Evolutionary conservation across 2,113 vertebrate species (phyloP), one percentile per base, ranked within the genome.

Genomic region (Cyanoderma ruficeps): DNA sequence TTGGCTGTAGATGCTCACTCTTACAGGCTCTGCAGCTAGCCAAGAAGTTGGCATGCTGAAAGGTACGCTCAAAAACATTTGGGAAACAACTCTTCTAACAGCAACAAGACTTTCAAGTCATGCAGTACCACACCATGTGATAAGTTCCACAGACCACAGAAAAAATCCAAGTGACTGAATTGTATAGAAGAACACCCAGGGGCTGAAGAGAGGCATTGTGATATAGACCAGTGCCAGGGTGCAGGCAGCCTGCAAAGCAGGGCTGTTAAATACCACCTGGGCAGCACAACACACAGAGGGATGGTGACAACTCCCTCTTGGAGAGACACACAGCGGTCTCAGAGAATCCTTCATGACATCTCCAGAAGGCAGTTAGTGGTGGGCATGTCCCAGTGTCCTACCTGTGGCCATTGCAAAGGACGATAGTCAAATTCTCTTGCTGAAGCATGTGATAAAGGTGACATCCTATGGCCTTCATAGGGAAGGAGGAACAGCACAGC

Each of bases 371-470:
- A 56, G 11, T 6, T 24, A 76, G 47, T 20, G 37, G 28, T 80
- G 68, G 44, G 39, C 5, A 0, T 63, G 35, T 41, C 33, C 59
- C 0, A 0, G n/a, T 21, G 47, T 60, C 52, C 82, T 49, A 59
- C 47, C 41, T 64, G 35, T 1, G 2, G 49, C 44, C 69, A 81
- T 49, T 4, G 1, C 56, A 67, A 92, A 89, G 46, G 44, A 39
- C 0, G 0, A 71, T 15, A 5, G 1, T 20, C 59, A 91, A 77
- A 90, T 20, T 42, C 17, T 55, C 24, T 25, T 6, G 6, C 20
- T 35, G n/a, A 80, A 72, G 52, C 10, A 8, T 39, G 57, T 47
- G 31, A 60, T 83, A 87, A 89, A 82, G 42, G 41, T 4, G 5
- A 86, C 1, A 9, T 59, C 71, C 53, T 50, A 75, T 6, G 21